Percentiles rank a stretch among this genome's conserved stretches.
phyloP scores from a whole-genome alignment of 2,113 vertebrate genomes.

The Emydocephalus ijimae region DNA sequence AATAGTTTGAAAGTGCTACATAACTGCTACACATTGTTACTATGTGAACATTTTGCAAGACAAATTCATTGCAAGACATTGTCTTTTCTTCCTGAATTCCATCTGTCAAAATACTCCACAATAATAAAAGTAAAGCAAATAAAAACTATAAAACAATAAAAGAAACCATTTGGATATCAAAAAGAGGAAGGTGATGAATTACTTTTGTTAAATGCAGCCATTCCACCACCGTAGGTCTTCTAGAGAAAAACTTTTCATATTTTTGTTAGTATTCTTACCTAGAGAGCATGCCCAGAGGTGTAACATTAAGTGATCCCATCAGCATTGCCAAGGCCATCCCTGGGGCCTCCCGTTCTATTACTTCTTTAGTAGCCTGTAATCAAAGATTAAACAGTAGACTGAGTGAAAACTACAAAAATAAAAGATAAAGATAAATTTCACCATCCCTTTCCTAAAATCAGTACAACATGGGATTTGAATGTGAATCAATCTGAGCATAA shows the following conservation, averaged over 20 bases:
- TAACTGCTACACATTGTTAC: neutral
- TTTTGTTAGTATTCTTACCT: slow-evolving; percentile 77
- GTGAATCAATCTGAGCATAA: slow-evolving; percentile 5
- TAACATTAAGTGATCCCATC: slow-evolving; percentile 98
- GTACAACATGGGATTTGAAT: neutral
- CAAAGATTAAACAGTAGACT: slow-evolving; percentile 72
- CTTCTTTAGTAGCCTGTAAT: slow-evolving; percentile 94
- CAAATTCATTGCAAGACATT: neutral
- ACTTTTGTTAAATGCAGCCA: neutral
- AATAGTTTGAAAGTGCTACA: neutral
- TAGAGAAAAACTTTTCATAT: slow-evolving; percentile 39
- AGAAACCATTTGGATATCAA: neutral
- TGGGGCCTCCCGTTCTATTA: slow-evolving; percentile 97
- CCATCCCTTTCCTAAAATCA: slow-evolving; percentile 18
- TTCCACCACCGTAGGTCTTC: neutral
- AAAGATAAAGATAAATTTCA: slow-evolving; percentile 43
- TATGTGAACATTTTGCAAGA: neutral
- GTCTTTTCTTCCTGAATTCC: neutral
- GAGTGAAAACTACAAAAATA: slow-evolving; percentile 59
- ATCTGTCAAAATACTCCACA: neutral
- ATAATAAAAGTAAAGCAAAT: neutral
- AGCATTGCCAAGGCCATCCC: slow-evolving; percentile 99
- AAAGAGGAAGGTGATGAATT: slow-evolving; percentile 20
- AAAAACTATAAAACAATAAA: neutral
- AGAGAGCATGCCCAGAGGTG: slow-evolving; percentile 97